Conservation (phyloP, 1,140 invertebrate genomes). For the Stegodyphus mimosarum region DNA sequence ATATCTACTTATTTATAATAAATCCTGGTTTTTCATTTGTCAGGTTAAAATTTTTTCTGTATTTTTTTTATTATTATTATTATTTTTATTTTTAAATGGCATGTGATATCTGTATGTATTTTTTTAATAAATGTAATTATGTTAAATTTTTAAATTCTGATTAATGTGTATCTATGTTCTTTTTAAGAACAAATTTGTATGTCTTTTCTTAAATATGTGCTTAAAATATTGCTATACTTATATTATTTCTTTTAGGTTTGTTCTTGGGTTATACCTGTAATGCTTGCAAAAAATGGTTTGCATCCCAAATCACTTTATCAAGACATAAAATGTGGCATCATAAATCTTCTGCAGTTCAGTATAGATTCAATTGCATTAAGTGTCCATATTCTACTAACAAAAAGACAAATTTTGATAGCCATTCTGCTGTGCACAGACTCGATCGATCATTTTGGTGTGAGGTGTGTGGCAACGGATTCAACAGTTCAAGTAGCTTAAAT, state of each 20-base stretch:
- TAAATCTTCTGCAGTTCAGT: background rate
- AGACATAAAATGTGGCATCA: conserved; percentile 44
- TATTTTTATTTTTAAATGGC: too few relatives aligned
- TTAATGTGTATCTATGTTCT: too few relatives aligned
- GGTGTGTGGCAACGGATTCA: conserved; percentile 35
- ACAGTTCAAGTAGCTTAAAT: conserved; percentile 9
- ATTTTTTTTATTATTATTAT: too few relatives aligned
- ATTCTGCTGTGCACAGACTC: conserved; percentile 13
- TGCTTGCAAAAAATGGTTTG: conserved; percentile 22
- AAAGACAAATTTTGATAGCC: conserved; percentile 23
- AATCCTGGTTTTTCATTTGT: too few relatives aligned
- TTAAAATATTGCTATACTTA: background rate
- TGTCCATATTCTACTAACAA: conserved; percentile 35
- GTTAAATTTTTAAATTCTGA: too few relatives aligned
- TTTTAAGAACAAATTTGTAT: too few relatives aligned
- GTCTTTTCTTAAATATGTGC: background rate
- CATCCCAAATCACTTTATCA: conserved; percentile 16
- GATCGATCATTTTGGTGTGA: conserved; percentile 10
- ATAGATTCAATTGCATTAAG: conserved; percentile 16
- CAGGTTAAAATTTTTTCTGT: too few relatives aligned
- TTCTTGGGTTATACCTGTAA: background rate
- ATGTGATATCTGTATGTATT: too few relatives aligned
- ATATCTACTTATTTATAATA: too few relatives aligned
- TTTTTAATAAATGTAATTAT: too few relatives aligned
- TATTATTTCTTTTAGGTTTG: conserved; percentile 4